These are phyloP conservation scores for Melieria crassipennis DNA, from an alignment of 2,888 invertebrate genomes.

Conservation along the genomic window DNA sequence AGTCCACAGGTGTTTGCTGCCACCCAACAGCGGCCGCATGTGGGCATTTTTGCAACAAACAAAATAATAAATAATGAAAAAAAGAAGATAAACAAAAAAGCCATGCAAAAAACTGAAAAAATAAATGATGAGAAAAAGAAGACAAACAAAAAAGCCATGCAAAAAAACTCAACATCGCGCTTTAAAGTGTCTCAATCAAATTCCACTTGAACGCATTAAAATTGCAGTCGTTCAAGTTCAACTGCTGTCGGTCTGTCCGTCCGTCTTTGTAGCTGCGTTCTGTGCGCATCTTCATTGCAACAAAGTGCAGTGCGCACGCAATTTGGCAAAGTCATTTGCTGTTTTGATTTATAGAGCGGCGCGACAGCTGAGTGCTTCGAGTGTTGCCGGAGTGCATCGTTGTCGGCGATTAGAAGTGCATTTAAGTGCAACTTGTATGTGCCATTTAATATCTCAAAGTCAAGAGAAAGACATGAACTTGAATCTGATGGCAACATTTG, in stretches of 20 bases:
- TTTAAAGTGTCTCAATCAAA: not conserved
- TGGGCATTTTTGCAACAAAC: no score
- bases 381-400: no score
- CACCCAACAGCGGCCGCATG: not conserved
- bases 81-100: no score
- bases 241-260: not conserved
- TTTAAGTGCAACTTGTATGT: conserved; percentile 7
- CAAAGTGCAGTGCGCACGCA: not conserved
- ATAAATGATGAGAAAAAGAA: not conserved
- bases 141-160: no score
- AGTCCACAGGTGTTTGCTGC: not conserved
- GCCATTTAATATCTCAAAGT: conserved; percentile 10
- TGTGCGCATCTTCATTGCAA: conserved; percentile 30
- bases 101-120: no score
- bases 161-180: not conserved
- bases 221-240: conserved; percentile 27
- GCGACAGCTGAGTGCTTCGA: no score
- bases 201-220: conserved; percentile 9
- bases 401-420: not conserved
- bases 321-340: not conserved
- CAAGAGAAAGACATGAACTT: conserved; percentile 29
- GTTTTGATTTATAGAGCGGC: conserved; percentile 25
- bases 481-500: not conserved
- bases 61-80: not conserved
- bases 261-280: not conserved